Base-by-base conservation (phyloP, 2,888 invertebrate species). In the Agrotis ipsilon region DNA sequence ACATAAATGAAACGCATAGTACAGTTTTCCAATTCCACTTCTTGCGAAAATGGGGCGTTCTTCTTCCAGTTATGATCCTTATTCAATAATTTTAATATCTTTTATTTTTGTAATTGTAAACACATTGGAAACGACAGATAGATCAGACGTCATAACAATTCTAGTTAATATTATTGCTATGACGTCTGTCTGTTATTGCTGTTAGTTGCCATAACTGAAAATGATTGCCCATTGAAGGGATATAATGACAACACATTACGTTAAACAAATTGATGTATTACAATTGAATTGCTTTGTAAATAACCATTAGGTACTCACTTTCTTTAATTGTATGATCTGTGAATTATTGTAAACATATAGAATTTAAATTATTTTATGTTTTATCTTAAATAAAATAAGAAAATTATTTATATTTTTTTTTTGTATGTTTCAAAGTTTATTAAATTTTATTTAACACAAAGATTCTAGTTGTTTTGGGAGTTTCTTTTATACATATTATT, bases 351-450 rank as follows among this genome's bases (percentile, higher is more conserved):
- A 62, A 43, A 52, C 7, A 19, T 51, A 45, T 52, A 21, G 21
- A 55, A 57, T 59, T 62, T n/a, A 39, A 59, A 48, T 59, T 39
- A 65, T 71, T 51, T 43, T 78, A 66, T 58, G 18, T 13, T 61
- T 18, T 59, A 27, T 46, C 16, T 18, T 5, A 59, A 24, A 39
- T 80, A n/a, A 21, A 39, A 19, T 58, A 52, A 72, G 48, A 27
- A 51, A 67, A 46, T 49, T 49, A 68, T 75, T 61, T 60, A 64
- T 49, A n/a, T 45, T 18, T 4, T 57, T 46, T 58, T 67, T 79
- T 49, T 67, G 19, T 57, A 49, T 21, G 49, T 0, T 14, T 57
- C 52, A 51, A 3, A 24, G 16, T 45, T 2, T 58, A 80, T 75
- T 68, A 75, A 75, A 77, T 58, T 45, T 61, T 54, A 59, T 62